Evolutionary conservation across 2,888 invertebrate genomes (phyloP), one percentile per base, ranked within the genome.

Genomic region (Hartigia nigra): DNA sequence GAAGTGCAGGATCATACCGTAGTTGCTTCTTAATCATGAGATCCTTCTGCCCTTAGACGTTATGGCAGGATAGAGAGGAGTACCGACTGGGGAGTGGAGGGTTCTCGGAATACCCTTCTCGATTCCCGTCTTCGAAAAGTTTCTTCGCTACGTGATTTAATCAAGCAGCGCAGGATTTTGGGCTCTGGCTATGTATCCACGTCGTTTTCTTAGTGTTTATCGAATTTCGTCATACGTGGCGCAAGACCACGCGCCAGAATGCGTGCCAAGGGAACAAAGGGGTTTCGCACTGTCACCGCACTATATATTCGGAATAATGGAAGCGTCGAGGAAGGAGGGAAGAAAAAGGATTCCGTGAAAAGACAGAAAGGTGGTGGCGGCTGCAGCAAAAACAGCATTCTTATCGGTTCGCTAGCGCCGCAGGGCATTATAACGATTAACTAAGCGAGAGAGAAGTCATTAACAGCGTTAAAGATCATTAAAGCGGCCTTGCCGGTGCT

Each of bases 401-500:
- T 55, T 55, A 55, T 55, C 55, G 14, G 55, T 55, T 55, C 9
- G 55, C 23, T 23, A 55, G 55, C 55, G 1, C 55, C 55, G 23
- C 23, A 9, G 55, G 23, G 9, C 23, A 23, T 23, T 55, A 55
- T 55, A 9, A 23, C 23, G 23, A 23, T 23, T 55, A 55, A 55
- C 55, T 55, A 55, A 55, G 23, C 23, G 55, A 5, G 23, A 5
- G 55, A 5, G 55, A 55, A 9, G 35, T 35, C 76, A 76, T 76
- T 76, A 78, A 74, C 77, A 76, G 79, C 80, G 77, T 82, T 82
- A 82, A 81, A 78, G 36, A 79, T 81, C 81, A 81, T 82, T 81
- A 80, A 82, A 82, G 80, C 79, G 69, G 76, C 55, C 55, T 55
- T 74, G 74, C 79, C 75, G 31, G 23, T 14, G 55, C 77, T 39